These are phyloP conservation scores for Manis pentadactyla DNA, from an alignment of 2,797 vertebrate genomes.

Conservation along the genomic window DNA sequence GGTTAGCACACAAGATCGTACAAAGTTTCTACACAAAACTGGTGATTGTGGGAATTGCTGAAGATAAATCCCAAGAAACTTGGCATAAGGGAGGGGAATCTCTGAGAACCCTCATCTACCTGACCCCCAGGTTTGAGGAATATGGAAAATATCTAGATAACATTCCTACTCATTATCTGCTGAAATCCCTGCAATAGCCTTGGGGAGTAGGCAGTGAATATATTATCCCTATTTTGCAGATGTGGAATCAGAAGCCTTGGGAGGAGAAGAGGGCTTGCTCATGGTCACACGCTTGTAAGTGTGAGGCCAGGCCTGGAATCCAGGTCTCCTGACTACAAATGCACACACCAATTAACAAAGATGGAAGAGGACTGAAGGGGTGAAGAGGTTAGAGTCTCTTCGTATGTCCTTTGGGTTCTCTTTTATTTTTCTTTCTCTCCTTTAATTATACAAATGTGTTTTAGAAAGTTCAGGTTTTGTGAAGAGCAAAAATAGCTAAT, in stretches of 20 bases:
- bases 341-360: background rate
- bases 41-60: background rate
- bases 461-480: background rate
- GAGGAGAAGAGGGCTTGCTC: background rate
- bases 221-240: slow-evolving; percentile 23
- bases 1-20: background rate
- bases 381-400: background rate
- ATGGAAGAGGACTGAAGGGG: background rate
- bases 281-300: background rate
- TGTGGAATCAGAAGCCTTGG: slow-evolving; percentile 12
- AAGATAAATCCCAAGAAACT: background rate
- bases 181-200: background rate
- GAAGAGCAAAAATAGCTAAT: background rate
- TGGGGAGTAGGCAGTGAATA: background rate
- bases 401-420: background rate
- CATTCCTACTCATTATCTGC: background rate
- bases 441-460: background rate
- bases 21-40: background rate
- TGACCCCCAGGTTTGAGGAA: background rate
- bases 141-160: background rate
- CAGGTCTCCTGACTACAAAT: background rate
- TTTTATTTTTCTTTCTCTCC: background rate
- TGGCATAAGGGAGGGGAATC: background rate
- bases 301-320: background rate
- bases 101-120: fast-evolving